phyloP scores from a whole-genome alignment of 1,140 invertebrate genomes.

The Drosophila kikkawai region DNA sequence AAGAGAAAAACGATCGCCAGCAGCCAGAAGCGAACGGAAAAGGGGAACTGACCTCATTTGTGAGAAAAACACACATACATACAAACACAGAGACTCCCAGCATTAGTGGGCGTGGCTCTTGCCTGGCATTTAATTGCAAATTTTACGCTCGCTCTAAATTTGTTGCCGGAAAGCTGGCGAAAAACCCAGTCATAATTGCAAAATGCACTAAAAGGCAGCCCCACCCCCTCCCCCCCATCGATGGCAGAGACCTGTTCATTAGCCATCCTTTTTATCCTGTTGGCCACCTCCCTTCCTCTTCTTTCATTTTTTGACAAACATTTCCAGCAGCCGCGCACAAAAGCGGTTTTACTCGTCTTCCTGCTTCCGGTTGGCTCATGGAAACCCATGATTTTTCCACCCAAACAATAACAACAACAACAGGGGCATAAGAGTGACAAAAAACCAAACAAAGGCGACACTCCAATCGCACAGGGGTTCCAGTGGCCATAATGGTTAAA shows the following conservation, averaged over 20 bases:
- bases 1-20: slow-evolving; percentile 31
- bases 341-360: slow-evolving; percentile 33
- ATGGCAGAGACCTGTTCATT: slow-evolving; percentile 60
- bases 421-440: slow-evolving; percentile 9
- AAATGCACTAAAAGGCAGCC: slow-evolving; percentile 59
- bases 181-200: slow-evolving; percentile 61
- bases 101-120: slow-evolving; percentile 50
- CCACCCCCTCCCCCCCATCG: neutral
- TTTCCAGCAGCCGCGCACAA: slow-evolving; percentile 51
- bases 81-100: neutral
- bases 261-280: slow-evolving; percentile 34
- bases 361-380: slow-evolving; percentile 29
- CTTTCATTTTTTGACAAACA: slow-evolving; percentile 29
- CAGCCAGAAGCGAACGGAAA: slow-evolving; percentile 13
- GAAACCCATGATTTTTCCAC: slow-evolving; percentile 40
- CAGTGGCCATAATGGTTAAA: slow-evolving; percentile 23
- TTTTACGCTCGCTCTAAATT: slow-evolving; percentile 75
- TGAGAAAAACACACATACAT: slow-evolving; percentile 6
- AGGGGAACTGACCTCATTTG: slow-evolving; percentile 70
- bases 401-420: neutral
- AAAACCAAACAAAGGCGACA: slow-evolving; percentile 12
- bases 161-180: slow-evolving; percentile 28
- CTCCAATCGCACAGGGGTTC: slow-evolving; percentile 1
- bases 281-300: neutral
- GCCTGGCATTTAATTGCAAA: slow-evolving; percentile 72